phyloP scores from a whole-genome alignment of 2,888 invertebrate genomes.

The Rapana venosa region DNA sequence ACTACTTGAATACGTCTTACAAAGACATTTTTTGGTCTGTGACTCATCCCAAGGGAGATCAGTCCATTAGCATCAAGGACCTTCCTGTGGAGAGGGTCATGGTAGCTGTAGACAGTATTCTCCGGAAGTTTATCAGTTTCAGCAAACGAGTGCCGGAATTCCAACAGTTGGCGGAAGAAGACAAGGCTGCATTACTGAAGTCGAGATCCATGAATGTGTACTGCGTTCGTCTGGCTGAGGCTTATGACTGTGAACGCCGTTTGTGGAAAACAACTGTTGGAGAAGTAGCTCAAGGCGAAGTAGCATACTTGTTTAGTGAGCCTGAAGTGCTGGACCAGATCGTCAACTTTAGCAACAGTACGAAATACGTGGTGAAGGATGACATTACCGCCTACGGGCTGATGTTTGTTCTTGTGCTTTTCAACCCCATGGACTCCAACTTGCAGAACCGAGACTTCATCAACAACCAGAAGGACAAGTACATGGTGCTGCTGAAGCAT shows the following conservation, averaged over 20 bases:
- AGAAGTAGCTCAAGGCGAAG: conserved; percentile 88
- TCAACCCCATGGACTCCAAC: conserved; percentile 89
- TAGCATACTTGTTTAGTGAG: conserved; percentile 88
- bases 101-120: conserved; percentile 85
- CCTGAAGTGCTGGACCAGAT: conserved; percentile 71
- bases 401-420: conserved; percentile 92
- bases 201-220: conserved; percentile 80
- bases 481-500: conserved; percentile 74
- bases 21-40: neutral
- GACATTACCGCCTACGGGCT: conserved; percentile 86
- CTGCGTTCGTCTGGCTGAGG: conserved; percentile 87
- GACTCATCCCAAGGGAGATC: neutral
- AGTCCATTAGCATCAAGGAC: neutral
- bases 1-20: neutral
- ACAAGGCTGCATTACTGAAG: conserved; percentile 91
- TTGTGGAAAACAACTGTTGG: conserved; percentile 86
- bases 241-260: conserved; percentile 91
- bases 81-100: conserved; percentile 14
- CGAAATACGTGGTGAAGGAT: conserved; percentile 81
- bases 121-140: conserved; percentile 85
- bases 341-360: conserved; percentile 67
- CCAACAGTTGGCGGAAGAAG: conserved; percentile 94
- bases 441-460: conserved; percentile 78
- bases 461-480: conserved; percentile 79
- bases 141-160: conserved; percentile 86